Conservation (phyloP, 2,113 vertebrate genomes). For the Caracal caracal region DNA sequence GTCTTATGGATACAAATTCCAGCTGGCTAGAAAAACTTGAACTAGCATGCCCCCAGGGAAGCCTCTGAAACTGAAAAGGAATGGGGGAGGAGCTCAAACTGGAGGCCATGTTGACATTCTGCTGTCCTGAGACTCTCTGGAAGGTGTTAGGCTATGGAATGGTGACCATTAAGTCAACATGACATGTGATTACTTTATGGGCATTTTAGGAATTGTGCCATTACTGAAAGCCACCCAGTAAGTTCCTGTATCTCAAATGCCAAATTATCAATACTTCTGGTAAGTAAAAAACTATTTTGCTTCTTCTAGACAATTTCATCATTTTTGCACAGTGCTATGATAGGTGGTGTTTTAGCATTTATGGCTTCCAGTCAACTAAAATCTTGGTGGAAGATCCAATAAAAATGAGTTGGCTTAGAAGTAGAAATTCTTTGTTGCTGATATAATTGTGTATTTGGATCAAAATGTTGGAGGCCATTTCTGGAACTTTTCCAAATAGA, state of each 20-base stretch:
- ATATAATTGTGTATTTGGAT: constrained; percentile 28
- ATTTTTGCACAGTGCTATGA: constrained; percentile 53
- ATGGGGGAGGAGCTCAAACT: constrained; percentile 85
- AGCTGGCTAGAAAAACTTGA: constrained; percentile 85
- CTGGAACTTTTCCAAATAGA: constrained; percentile 55
- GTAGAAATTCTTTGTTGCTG: constrained; percentile 44
- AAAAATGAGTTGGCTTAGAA: constrained; percentile 56
- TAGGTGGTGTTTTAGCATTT: constrained; percentile 4
- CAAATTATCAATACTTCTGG: constrained; percentile 38
- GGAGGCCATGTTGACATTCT: constrained; percentile 80
- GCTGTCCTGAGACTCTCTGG: constrained; percentile 70
- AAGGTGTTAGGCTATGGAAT: constrained; percentile 62
- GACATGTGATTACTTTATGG: constrained; percentile 70
- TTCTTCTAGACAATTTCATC: neutral
- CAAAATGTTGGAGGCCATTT: constrained; percentile 51
- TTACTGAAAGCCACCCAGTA: constrained; percentile 66
- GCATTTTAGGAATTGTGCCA: constrained; percentile 25
- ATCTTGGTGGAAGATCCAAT: constrained; percentile 35
- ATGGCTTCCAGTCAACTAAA: constrained; percentile 61
- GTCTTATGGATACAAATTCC: constrained; percentile 67
- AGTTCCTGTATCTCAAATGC: constrained; percentile 53
- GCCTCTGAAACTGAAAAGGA: constrained; percentile 77
- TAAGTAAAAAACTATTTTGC: constrained; percentile 6
- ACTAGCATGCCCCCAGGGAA: constrained; percentile 82
- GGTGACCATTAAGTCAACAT: constrained; percentile 58